phyloP scores from a whole-genome alignment of 53 echinoderm and acorn worm genomes.

The Paracentrotus lividus region DNA sequence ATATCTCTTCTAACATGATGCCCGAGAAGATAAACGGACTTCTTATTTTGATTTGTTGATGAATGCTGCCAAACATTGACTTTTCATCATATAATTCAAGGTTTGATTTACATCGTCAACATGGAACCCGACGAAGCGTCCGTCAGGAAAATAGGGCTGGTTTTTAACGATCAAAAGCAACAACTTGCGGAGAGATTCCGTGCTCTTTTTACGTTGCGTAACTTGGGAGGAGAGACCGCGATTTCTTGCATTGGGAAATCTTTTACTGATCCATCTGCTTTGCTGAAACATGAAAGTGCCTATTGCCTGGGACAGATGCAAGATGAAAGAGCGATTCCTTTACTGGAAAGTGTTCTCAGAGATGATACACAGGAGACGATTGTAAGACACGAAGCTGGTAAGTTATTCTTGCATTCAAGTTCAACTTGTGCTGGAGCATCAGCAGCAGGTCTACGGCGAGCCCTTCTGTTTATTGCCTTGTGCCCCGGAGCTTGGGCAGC shows the following conservation, averaged over 20 bases:
- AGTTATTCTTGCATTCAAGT: neutral
- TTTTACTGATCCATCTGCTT: slow-evolving; percentile 87
- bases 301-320: slow-evolving; percentile 99
- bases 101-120: neutral
- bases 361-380: slow-evolving; percentile 91
- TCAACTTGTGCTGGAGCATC: too few species aligned
- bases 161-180: slow-evolving; percentile 76
- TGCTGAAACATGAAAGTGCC: slow-evolving; percentile 95
- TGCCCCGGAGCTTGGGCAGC: too few species aligned
- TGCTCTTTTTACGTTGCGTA: slow-evolving; percentile 95
- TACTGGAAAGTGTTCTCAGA: slow-evolving; percentile 76
- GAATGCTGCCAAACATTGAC: neutral
- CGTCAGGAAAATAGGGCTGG: slow-evolving; percentile 79
- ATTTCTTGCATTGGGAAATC: slow-evolving; percentile 80
- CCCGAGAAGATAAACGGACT: neutral
- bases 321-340: slow-evolving; percentile 87
- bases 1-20: neutral
- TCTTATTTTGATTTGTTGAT: neutral
- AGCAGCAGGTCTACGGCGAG: too few species aligned
- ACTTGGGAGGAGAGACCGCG: slow-evolving; percentile 89
- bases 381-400: slow-evolving; percentile 99
- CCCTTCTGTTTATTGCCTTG: too few species aligned
- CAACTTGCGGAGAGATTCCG: slow-evolving; percentile 91
- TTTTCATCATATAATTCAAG: neutral
- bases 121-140: slow-evolving; percentile 71